Evolutionary conservation across 2,113 vertebrate genomes (phyloP).

Genomic region (Cairina moschata): DNA sequence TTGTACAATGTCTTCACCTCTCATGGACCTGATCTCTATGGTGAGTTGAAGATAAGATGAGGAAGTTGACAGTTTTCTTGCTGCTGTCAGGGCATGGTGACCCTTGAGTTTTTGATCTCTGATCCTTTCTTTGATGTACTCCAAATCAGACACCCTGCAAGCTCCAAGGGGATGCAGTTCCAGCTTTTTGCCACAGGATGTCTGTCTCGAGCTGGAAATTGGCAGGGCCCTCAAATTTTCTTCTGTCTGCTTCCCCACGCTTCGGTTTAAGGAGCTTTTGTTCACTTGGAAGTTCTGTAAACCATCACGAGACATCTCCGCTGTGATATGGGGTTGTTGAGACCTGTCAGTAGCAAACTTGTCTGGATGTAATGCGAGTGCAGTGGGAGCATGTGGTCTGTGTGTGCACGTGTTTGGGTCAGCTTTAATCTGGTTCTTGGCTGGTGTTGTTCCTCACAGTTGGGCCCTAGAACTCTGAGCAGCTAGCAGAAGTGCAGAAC

Average conservation of each 20-base stretch:
- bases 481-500: not conserved
- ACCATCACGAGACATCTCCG: not conserved
- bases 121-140: not conserved
- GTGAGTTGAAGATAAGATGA: slow-evolving; percentile 71
- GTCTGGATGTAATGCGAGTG: not conserved
- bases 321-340: too few relatives aligned
- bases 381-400: not conserved
- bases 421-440: not conserved
- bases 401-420: not conserved
- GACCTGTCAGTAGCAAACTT: not conserved
- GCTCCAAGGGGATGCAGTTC: not conserved
- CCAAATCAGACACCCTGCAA: not conserved
- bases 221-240: fast-evolving
- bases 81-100: not conserved
- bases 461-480: not conserved
- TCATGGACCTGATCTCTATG: slow-evolving; percentile 96
- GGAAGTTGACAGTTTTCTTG: not conserved
- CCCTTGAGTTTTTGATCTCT: not conserved
- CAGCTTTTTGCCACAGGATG: slow-evolving; percentile 40
- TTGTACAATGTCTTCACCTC: slow-evolving; percentile 96
- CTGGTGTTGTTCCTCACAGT: not conserved
- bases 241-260: not conserved
- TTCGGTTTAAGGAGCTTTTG: not conserved
- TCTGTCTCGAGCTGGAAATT: slow-evolving; percentile 49
- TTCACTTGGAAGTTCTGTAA: not conserved